A percentile compares a stretch with the other conserved stretches of the same genome.
Conservation (phyloP, 2,888 invertebrate species). For the Hirtodrosophila alboralis region DNA sequence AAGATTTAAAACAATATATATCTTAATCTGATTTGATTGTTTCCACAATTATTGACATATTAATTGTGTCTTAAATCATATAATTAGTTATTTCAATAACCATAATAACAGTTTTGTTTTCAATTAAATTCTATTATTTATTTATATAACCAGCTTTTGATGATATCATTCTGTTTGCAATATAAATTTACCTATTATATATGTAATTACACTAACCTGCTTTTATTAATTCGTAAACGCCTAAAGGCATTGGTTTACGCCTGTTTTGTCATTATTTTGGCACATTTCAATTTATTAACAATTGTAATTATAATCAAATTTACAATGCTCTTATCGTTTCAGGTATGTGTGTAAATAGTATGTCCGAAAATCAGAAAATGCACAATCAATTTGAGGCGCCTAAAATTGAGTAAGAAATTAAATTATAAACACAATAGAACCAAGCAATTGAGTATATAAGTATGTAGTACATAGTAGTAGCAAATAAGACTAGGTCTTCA, state of each 20-base stretch:
- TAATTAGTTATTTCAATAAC: no score
- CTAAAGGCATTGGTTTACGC: slow-evolving; percentile 7
- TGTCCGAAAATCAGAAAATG: slow-evolving; percentile 42
- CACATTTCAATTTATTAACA: slow-evolving; percentile 28
- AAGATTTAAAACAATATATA: no score
- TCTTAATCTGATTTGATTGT: no score
- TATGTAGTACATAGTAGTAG: not conserved
- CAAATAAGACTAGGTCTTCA: slow-evolving; percentile 16
- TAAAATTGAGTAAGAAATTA: slow-evolving; percentile 69
- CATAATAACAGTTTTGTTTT: not conserved
- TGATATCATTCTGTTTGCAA: no score
- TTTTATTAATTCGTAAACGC: slow-evolving; percentile 1
- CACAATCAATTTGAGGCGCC: slow-evolving; percentile 39
- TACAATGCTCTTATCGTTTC: slow-evolving; percentile 46
- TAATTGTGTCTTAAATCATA: no score
- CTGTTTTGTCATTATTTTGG: not conserved
- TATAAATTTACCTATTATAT: no score
- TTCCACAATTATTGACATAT: no score
- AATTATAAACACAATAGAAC: slow-evolving; percentile 40
- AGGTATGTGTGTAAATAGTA: slow-evolving; percentile 59
- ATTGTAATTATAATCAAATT: slow-evolving; percentile 51
- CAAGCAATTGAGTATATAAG: no score
- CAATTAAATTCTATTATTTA: not conserved
- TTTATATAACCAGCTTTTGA: no score
- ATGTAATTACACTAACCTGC: no score